Base-by-base conservation (phyloP, 2,797 vertebrate species). In the Trachurus trachurus region DNA sequence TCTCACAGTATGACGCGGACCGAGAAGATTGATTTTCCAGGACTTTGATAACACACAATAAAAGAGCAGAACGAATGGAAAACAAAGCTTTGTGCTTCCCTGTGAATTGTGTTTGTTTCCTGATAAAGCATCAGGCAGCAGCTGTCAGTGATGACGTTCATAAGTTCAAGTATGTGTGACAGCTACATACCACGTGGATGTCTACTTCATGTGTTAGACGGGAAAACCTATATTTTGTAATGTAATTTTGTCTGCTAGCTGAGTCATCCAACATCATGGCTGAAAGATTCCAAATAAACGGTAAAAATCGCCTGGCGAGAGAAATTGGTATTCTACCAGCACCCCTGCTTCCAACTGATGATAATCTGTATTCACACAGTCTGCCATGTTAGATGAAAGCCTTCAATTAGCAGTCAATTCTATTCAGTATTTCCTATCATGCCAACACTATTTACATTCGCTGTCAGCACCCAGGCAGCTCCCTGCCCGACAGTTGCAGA, bases 381-480 rank as follows among this genome's bases (percentile, higher is more conserved):
- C 84, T 87, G 84, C 78, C 83, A 74, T 89, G 91, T 90, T 86
- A 92, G 85, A 94, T 88, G 78, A 93, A 94, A 92, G 88, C 85
- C 86, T 88, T 90, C 90, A 94, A 93, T 92, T 93, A 94, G 82
- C 85, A 90, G 76, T 89, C 89, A 85, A 87, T 90, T 91, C 86
- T 72, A 87, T 81, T 88, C 87, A 82, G 73, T 81, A 84, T 90
- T 87, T 88, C 87, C 86, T 80, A 85, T 89, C 82, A 83, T 83
- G 81, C 84, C 88, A 76, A 78, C 68, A 60, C 78, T 92, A 87
- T 93, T 93, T 91, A 93, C 82, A 91, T 91, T 92, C 60, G 65
- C 80, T 66, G 74, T 84, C 80, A 81, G 84, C 89, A 86, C 82
- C 81, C 75, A 69, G 84, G 83, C 85, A 65, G 78, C 78, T 85